A percentile compares a stretch with the other conserved stretches of the same genome.
phyloP scores from a whole-genome alignment of 2,888 invertebrate species.

The Carabus problematicus region DNA sequence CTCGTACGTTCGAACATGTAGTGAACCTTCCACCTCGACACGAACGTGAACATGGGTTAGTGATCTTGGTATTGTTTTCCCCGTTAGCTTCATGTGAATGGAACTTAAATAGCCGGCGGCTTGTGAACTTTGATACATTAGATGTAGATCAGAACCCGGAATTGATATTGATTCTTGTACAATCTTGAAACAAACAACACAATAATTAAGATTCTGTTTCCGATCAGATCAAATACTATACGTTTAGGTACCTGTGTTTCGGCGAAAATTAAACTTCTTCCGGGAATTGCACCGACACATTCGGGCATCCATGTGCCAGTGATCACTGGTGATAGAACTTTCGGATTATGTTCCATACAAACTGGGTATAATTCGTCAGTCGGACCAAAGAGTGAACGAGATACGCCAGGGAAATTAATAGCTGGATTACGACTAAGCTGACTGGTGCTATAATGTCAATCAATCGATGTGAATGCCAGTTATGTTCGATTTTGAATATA shows the following conservation, averaged over 20 bases:
- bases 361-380: constrained; percentile 65
- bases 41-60: constrained; percentile 90
- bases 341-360: constrained; percentile 88
- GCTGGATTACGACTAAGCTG: constrained; percentile 56
- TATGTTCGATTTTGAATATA: constrained; percentile 13
- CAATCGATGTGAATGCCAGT: constrained; percentile 17
- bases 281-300: constrained; percentile 84
- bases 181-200: constrained; percentile 67
- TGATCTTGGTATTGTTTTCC: constrained; percentile 77
- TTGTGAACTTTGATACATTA: constrained; percentile 96
- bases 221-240: constrained; percentile 10
- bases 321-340: constrained; percentile 82
- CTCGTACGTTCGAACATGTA: constrained; percentile 92
- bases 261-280: constrained; percentile 83
- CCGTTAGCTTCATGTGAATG: constrained; percentile 88
- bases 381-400: constrained; percentile 62
- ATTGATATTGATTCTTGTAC: constrained; percentile 95
- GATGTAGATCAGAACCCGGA: constrained; percentile 90
- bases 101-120: constrained; percentile 94
- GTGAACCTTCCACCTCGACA: constrained; percentile 91
- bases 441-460: constrained; percentile 32
- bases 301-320: constrained; percentile 91
- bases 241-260: constrained; percentile 80
- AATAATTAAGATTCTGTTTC: constrained; percentile 20
- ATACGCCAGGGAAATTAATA: constrained; percentile 65